Evolutionary conservation across 2,797 vertebrate genomes (phyloP).

Genomic region (Chloroceryle amazona): DNA sequence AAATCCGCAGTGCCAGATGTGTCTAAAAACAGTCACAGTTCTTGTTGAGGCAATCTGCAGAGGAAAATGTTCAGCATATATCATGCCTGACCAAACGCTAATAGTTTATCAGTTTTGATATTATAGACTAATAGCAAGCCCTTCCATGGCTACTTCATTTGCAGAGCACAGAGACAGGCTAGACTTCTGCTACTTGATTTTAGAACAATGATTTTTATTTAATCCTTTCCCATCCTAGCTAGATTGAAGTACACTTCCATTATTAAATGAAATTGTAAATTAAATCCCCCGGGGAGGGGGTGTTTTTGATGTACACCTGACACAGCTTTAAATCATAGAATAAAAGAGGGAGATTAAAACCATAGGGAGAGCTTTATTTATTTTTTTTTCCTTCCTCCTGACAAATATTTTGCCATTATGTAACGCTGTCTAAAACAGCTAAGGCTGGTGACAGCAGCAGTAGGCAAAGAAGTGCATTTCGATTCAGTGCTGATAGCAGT

Average conservation of each 20-base stretch:
- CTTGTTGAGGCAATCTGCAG: slow-evolving; percentile 11
- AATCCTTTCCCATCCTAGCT: slow-evolving; percentile 32
- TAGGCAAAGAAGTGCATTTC: neutral
- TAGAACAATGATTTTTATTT: slow-evolving; percentile 31
- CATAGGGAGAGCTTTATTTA: neutral
- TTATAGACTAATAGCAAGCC: slow-evolving; percentile 43
- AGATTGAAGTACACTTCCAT: slow-evolving; percentile 48
- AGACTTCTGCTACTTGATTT: slow-evolving; percentile 34
- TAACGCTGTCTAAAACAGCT: slow-evolving; percentile 16
- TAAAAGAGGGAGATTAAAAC: slow-evolving; percentile 51
- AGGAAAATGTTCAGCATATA: slow-evolving; percentile 17
- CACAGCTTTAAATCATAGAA: slow-evolving; percentile 44
- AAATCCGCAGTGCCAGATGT: slow-evolving; percentile 49
- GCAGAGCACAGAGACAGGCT: slow-evolving; percentile 11
- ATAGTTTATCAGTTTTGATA: slow-evolving; percentile 61
- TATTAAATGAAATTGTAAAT: slow-evolving; percentile 66
- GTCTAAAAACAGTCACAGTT: slow-evolving; percentile 58
- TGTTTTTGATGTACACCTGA: slow-evolving; percentile 32
- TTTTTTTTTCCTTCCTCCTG: neutral
- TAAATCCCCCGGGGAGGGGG: neutral
- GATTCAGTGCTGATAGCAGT: neutral
- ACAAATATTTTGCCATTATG: slow-evolving; percentile 54
- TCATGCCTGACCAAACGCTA: slow-evolving; percentile 57
- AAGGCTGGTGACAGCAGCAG: slow-evolving; percentile 11
- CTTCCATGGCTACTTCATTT: slow-evolving; percentile 51